phyloP scores from a whole-genome alignment of 2,888 invertebrate species.

The Halictus ligatus region DNA sequence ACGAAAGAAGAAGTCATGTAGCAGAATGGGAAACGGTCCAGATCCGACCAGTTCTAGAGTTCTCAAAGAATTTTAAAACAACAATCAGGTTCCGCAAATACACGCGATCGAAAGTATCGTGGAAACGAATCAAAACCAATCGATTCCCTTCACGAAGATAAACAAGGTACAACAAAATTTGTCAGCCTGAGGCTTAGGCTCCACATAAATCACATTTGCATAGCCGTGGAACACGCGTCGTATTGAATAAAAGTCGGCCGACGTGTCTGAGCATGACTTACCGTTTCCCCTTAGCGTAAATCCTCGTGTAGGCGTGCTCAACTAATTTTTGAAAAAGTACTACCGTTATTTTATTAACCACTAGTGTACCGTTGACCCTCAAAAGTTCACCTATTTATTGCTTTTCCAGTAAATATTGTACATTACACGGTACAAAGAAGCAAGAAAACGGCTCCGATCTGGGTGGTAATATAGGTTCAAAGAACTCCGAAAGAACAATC shows the following conservation, averaged over 20 bases:
- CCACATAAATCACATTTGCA: neutral
- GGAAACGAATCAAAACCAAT: neutral
- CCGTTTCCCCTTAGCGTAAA: neutral
- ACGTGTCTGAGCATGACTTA: neutral
- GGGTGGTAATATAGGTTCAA: neutral
- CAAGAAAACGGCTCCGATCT: neutral
- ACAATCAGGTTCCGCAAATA: too few relatives aligned
- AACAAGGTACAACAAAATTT: neutral
- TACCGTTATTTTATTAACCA: neutral
- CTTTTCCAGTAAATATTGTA: neutral
- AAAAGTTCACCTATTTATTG: too few relatives aligned
- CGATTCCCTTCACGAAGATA: neutral
- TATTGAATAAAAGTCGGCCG: neutral
- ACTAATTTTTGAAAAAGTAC: neutral
- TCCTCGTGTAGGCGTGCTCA: neutral
- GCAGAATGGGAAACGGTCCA: too few relatives aligned
- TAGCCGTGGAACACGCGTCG: neutral
- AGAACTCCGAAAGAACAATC: constrained; percentile 5
- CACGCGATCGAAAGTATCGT: neutral
- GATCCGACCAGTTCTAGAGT: too few relatives aligned
- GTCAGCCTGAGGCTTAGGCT: neutral
- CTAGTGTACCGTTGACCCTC: neutral
- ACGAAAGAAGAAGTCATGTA: too few relatives aligned
- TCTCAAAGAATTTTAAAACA: too few relatives aligned
- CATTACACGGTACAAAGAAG: neutral